Conservation (phyloP, 2,113 vertebrate genomes). For the Lophochroa leadbeateri region DNA sequence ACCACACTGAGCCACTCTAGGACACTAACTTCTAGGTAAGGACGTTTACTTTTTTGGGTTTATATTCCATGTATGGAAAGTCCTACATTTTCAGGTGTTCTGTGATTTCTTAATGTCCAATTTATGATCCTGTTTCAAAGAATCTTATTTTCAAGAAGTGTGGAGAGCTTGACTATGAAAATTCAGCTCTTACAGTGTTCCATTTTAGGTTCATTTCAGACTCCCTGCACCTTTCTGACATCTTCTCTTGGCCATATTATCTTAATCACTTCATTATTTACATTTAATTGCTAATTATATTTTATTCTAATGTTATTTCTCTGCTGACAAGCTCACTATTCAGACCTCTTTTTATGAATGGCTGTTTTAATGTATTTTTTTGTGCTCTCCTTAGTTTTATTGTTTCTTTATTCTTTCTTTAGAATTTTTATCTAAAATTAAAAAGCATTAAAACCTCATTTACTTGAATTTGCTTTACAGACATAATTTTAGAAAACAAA, state of each 20-base stretch:
- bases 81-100: neutral
- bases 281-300: neutral
- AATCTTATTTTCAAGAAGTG: neutral
- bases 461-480: neutral
- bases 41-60: neutral
- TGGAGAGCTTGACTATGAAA: neutral
- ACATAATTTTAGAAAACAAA: neutral
- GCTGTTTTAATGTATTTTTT: neutral
- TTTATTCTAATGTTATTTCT: neutral
- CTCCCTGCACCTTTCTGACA: neutral
- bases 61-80: neutral
- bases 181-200: neutral
- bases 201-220: neutral
- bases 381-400: neutral
- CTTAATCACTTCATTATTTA: neutral
- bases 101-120: neutral
- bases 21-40: constrained; percentile 68
- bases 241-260: neutral
- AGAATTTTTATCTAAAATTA: neutral
- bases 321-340: neutral
- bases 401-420: neutral
- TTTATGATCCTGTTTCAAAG: neutral
- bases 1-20: neutral
- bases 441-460: neutral
- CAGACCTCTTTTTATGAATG: neutral